Conservation (phyloP, 2,113 vertebrate genomes). For the Azemiops feae region DNA sequence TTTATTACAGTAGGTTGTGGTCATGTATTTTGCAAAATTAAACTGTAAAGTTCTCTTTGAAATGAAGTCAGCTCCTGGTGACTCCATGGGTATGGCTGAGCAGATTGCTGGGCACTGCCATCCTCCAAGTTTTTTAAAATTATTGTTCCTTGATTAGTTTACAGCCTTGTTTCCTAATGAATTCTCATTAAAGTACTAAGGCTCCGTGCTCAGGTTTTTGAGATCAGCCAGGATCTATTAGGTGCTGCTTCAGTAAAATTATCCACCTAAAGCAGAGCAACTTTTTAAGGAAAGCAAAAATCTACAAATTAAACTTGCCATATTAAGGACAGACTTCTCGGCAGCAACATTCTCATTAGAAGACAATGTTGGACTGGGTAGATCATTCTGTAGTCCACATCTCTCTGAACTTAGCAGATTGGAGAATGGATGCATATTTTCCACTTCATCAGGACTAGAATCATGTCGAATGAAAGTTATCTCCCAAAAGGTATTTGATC, state of each 20-base stretch:
- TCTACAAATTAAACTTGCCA: constrained; percentile 67
- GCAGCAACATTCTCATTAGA: constrained; percentile 50
- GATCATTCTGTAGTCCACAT: constrained; percentile 58
- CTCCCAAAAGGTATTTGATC: constrained; percentile 85
- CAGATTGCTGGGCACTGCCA: not conserved
- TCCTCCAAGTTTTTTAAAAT: not conserved
- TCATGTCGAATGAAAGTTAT: constrained; percentile 87
- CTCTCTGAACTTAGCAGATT: constrained; percentile 49
- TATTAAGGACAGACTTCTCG: constrained; percentile 53
- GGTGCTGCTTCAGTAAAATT: not conserved
- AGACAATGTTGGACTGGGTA: constrained; percentile 37
- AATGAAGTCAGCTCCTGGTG: not conserved
- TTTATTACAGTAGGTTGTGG: not conserved
- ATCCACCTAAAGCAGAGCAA: not conserved
- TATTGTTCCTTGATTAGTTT: not conserved
- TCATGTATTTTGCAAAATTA: not conserved
- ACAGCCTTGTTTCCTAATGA: not conserved
- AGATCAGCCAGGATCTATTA: not conserved
- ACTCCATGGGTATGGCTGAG: not conserved
- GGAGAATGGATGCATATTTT: constrained; percentile 68
- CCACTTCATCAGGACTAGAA: constrained; percentile 63
- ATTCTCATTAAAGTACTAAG: not conserved
- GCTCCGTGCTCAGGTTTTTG: not conserved
- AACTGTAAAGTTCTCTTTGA: not conserved
- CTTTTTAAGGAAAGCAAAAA: constrained; percentile 9